Conservation (phyloP, 2,113 vertebrate genomes). For the Tylochromis polylepis region DNA sequence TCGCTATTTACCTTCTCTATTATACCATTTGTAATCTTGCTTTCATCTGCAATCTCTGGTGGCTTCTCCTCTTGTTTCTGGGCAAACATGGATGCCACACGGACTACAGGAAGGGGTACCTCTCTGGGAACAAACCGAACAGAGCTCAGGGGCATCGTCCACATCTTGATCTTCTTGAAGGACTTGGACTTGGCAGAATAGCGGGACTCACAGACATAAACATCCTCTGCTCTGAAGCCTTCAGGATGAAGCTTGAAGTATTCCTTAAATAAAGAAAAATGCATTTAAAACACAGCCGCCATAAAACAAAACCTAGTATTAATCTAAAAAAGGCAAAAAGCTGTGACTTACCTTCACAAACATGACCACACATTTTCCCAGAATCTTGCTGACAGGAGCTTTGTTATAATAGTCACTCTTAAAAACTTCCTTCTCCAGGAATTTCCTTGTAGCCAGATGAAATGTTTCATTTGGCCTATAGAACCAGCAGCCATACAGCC, state of each 20-base stretch:
- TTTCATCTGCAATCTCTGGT: slow-evolving; percentile 79
- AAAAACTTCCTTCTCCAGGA: slow-evolving; percentile 98
- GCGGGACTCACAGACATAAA: slow-evolving; percentile 95
- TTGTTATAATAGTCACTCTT: slow-evolving; percentile 99
- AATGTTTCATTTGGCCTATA: slow-evolving; percentile 98
- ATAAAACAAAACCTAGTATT: not conserved
- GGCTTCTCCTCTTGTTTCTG: slow-evolving; percentile 87
- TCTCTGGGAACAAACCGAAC: slow-evolving; percentile 89
- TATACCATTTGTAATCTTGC: slow-evolving; percentile 72
- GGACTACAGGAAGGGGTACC: slow-evolving; percentile 90
- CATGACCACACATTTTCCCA: slow-evolving; percentile 99
- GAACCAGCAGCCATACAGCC: slow-evolving; percentile 99
- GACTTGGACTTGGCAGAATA: slow-evolving; percentile 98
- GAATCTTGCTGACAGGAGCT: slow-evolving; percentile 94
- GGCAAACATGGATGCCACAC: slow-evolving; percentile 97
- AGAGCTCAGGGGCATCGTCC: slow-evolving; percentile 95
- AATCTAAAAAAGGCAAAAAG: not conserved
- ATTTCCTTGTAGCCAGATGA: slow-evolving; percentile 95
- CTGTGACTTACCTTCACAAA: slow-evolving; percentile 90
- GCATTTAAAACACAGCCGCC: not conserved
- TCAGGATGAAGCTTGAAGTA: slow-evolving; percentile 98
- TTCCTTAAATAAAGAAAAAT: slow-evolving; percentile 71
- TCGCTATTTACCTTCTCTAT: slow-evolving; percentile 68
- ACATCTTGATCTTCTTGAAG: slow-evolving; percentile 99
- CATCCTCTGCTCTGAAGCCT: slow-evolving; percentile 88